These are phyloP conservation scores for Oenanthe oenanthe DNA, from an alignment of 2,113 vertebrate species.

Conservation along the genomic window DNA sequence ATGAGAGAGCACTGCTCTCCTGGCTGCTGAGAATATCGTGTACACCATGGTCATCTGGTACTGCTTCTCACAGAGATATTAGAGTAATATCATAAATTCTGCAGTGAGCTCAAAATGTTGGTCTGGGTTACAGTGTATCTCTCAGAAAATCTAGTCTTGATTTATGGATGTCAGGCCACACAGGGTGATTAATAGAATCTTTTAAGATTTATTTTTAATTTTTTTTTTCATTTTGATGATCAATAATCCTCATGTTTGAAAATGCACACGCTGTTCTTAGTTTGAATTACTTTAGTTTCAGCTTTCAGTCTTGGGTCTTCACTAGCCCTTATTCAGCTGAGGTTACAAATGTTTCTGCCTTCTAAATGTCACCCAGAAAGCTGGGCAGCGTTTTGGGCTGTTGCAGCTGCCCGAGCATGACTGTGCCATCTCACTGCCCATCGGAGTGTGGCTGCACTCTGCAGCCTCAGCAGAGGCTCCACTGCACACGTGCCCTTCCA, in stretches of 20 bases:
- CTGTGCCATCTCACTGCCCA: neutral
- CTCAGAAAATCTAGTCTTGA: neutral
- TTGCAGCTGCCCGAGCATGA: neutral
- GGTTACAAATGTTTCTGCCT: neutral
- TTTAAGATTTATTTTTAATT: neutral
- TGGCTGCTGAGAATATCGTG: neutral
- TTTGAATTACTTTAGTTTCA: neutral
- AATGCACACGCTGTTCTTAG: neutral
- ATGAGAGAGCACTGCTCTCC: neutral
- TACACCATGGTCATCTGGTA: neutral
- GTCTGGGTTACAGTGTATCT: neutral
- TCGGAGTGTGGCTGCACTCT: neutral
- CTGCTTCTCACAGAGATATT: neutral
- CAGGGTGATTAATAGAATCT: rapidly evolving
- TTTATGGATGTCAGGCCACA: neutral
- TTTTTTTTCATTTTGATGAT: neutral
- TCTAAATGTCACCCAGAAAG: neutral
- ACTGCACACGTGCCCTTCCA: neutral
- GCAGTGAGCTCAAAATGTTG: neutral
- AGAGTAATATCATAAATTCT: neutral
- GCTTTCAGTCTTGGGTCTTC: rapidly evolving
- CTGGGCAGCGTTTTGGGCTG: neutral
- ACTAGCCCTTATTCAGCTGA: neutral
- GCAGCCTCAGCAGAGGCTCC: neutral
- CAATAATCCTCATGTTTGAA: neutral